phyloP scores from a whole-genome alignment of 1,140 invertebrate species.

The Chionoecetes opilio region DNA sequence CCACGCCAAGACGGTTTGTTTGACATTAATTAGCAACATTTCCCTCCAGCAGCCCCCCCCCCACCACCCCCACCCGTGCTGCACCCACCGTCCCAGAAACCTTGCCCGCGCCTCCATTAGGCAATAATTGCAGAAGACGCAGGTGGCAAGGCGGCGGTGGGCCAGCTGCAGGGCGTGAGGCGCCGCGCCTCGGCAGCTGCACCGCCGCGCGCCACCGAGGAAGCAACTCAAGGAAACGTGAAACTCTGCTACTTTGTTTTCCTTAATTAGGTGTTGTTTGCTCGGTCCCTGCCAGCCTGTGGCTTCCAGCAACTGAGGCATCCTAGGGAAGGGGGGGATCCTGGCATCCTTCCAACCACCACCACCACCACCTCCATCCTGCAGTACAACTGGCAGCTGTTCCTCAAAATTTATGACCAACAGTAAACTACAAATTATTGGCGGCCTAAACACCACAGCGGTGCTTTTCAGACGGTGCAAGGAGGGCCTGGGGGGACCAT shows the following conservation, averaged over 20 bases:
- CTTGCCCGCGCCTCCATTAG: constrained; percentile 4
- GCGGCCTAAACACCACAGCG: background rate
- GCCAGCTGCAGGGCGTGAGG: constrained; percentile 22
- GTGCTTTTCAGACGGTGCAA: background rate
- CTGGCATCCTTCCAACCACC: background rate
- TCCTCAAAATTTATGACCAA: background rate
- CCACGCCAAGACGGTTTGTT: background rate
- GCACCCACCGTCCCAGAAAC: constrained; percentile 6
- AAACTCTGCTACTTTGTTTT: constrained; percentile 11
- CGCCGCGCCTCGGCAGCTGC: background rate
- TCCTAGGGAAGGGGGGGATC: background rate
- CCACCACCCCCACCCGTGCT: background rate
- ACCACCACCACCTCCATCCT: too few species aligned
- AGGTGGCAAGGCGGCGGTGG: background rate
- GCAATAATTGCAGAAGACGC: constrained; percentile 1
- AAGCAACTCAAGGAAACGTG: background rate
- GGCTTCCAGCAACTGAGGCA: background rate
- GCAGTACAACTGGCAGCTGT: background rate
- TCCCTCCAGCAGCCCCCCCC: background rate
- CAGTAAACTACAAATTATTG: background rate
- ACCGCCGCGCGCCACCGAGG: background rate
- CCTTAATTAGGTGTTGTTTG: constrained; percentile 10
- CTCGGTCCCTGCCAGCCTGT: background rate
- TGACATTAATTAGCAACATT: background rate
- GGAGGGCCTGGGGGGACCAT: too few species aligned